These are phyloP conservation scores for Leucoptera coffeella DNA, from an alignment of 2,888 invertebrate species.

Conservation along the genomic window DNA sequence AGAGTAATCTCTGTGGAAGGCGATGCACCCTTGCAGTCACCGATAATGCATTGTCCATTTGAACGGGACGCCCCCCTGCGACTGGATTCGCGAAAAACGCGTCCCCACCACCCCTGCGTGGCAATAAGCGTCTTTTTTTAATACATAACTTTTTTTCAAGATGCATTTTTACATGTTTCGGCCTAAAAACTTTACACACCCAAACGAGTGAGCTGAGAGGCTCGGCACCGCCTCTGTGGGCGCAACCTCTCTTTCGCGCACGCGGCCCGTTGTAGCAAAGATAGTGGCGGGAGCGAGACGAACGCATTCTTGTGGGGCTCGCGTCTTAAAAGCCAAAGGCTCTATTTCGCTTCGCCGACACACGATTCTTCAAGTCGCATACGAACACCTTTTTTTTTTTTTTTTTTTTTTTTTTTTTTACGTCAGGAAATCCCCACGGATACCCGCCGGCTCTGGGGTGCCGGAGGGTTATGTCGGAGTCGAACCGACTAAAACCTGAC, in stretches of 20 bases:
- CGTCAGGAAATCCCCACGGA: too few relatives aligned
- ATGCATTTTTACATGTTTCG: slow-evolving; percentile 55
- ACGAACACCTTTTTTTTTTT: too few relatives aligned
- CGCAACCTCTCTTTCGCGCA: slow-evolving; percentile 31
- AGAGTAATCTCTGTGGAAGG: slow-evolving; percentile 19
- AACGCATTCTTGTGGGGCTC: slow-evolving; percentile 23
- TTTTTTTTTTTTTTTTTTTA: too few relatives aligned
- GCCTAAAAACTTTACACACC: slow-evolving; percentile 53
- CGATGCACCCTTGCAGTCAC: slow-evolving; percentile 19
- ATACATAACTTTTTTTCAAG: slow-evolving; percentile 56
- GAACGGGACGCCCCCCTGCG: slow-evolving; percentile 44
- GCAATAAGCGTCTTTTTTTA: slow-evolving; percentile 53
- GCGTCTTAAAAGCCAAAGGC: slow-evolving; percentile 47
- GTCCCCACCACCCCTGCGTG: slow-evolving; percentile 41
- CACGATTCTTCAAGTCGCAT: slow-evolving; percentile 19
- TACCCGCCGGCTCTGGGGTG: too few relatives aligned
- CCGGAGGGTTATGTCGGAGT: too few relatives aligned
- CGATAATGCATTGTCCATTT: slow-evolving; percentile 50
- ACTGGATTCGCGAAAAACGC: slow-evolving; percentile 47
- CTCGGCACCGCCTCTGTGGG: slow-evolving; percentile 36
- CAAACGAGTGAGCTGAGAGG: slow-evolving; percentile 30
- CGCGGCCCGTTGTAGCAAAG: slow-evolving; percentile 20
- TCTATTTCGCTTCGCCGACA: slow-evolving; percentile 35
- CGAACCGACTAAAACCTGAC: too few relatives aligned
- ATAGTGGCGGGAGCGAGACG: slow-evolving; percentile 45